A percentile compares a stretch with the other conserved stretches of the same genome.
These are phyloP conservation scores for Lucilia sericata DNA, from an alignment of 1,140 invertebrate genomes.

Conservation along the genomic window DNA sequence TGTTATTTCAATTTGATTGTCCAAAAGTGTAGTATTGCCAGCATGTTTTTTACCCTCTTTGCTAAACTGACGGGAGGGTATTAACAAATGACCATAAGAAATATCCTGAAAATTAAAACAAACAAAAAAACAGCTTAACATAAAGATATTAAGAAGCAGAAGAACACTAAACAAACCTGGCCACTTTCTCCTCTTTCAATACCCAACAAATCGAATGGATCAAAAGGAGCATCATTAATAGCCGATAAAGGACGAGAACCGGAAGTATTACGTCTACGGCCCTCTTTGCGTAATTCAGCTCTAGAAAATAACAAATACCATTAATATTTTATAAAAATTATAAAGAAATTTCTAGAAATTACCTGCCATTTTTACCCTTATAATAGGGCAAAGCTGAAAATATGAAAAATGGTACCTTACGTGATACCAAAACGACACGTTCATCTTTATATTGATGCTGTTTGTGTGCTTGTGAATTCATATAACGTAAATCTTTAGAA, in stretches of 20 bases:
- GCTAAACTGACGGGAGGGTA: slow-evolving; percentile 77
- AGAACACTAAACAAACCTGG: slow-evolving; percentile 67
- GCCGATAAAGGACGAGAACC: slow-evolving; percentile 85
- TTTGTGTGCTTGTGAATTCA: slow-evolving; percentile 48
- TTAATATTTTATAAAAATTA: neutral
- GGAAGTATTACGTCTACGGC: slow-evolving; percentile 82
- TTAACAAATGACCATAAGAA: slow-evolving; percentile 86
- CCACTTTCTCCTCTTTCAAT: slow-evolving; percentile 86
- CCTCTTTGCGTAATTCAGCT: slow-evolving; percentile 80
- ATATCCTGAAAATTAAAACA: slow-evolving; percentile 72
- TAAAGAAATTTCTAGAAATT: slow-evolving; percentile 56
- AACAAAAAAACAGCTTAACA: neutral
- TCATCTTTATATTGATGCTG: slow-evolving; percentile 73
- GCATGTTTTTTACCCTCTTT: slow-evolving; percentile 62
- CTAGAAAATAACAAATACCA: slow-evolving; percentile 65
- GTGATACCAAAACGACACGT: slow-evolving; percentile 79
- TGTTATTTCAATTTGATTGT: slow-evolving; percentile 66
- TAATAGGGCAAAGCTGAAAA: slow-evolving; percentile 87
- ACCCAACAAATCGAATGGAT: slow-evolving; percentile 87
- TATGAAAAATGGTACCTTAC: slow-evolving; percentile 81
- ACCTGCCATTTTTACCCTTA: slow-evolving; percentile 76
- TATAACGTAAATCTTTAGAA: slow-evolving; percentile 74
- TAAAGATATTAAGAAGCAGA: neutral
- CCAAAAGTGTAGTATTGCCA: slow-evolving; percentile 57
- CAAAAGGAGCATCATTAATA: slow-evolving; percentile 83